These are phyloP conservation scores for Centropus bengalensis DNA, from an alignment of 2,113 vertebrate species.

Conservation along the genomic window DNA sequence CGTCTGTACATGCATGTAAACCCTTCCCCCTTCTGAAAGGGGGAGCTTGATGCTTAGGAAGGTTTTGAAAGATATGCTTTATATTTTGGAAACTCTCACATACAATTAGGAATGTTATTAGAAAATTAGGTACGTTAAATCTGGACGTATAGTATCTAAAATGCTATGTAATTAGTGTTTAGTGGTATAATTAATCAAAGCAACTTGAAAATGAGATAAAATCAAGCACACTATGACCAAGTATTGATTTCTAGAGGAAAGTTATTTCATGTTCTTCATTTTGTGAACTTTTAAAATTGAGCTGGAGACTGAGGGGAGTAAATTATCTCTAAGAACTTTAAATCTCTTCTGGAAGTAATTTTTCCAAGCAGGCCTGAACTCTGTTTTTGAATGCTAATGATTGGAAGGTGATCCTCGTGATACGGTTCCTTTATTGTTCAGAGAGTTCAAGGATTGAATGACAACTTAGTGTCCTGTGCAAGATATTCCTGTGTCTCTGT, in stretches of 20 bases:
- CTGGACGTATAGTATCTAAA: not conserved
- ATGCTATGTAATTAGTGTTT: not conserved
- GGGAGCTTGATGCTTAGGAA: not conserved
- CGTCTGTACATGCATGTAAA: not conserved
- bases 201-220: slow-evolving; percentile 3
- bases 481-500: not conserved
- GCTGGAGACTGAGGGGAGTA: no score
- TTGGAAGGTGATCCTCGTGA: slow-evolving; percentile 32
- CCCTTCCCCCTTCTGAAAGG: not conserved
- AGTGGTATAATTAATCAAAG: not conserved
- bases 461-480: not conserved
- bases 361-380: not conserved
- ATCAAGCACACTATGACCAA: not conserved
- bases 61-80: not conserved
- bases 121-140: not conserved
- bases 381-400: not conserved
- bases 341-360: not conserved
- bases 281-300: not conserved
- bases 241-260: not conserved
- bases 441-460: not conserved
- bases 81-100: not conserved
- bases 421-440: not conserved
- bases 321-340: rapidly evolving
- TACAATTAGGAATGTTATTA: not conserved
- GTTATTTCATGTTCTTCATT: not conserved